Evolutionary conservation across 2,113 vertebrate species (phyloP).

Genomic region (Formicarius rufipectus): DNA sequence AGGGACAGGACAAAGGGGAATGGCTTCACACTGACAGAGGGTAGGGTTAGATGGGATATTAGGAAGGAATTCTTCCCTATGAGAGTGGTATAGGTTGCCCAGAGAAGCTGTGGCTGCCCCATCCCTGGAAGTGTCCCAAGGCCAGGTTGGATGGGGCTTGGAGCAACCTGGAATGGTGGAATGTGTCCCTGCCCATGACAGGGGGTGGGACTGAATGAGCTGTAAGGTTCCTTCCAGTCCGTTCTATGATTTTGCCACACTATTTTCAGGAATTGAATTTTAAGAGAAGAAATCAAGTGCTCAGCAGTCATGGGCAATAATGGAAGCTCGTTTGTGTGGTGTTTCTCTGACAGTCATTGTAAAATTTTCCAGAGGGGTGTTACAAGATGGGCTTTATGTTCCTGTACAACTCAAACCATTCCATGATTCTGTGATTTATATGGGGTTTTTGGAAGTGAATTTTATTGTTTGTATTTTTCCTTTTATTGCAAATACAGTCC

Average conservation of each 20-base stretch:
- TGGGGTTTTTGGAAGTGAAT: background rate
- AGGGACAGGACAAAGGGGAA: too few species aligned
- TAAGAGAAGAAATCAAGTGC: background rate
- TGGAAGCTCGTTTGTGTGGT: background rate
- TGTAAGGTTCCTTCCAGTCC: background rate
- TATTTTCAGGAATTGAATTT: background rate
- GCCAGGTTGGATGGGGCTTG: background rate
- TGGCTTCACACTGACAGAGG: too few species aligned
- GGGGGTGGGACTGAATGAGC: accelerated
- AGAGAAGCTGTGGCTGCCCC: too few species aligned
- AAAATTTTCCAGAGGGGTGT: background rate
- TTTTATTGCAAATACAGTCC: background rate
- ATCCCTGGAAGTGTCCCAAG: too few species aligned
- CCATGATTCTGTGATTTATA: background rate
- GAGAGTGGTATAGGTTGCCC: too few species aligned
- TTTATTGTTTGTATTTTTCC: background rate
- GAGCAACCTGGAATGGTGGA: accelerated
- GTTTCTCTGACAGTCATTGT: background rate
- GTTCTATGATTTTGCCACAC: background rate
- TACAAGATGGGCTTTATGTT: background rate
- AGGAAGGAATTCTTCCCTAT: too few species aligned
- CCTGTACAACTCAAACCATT: background rate
- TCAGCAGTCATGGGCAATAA: background rate
- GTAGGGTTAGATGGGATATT: too few species aligned
- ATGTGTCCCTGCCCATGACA: background rate